These are phyloP conservation scores for Passer montanus DNA, from an alignment of 2,113 vertebrate genomes.

Conservation along the genomic window DNA sequence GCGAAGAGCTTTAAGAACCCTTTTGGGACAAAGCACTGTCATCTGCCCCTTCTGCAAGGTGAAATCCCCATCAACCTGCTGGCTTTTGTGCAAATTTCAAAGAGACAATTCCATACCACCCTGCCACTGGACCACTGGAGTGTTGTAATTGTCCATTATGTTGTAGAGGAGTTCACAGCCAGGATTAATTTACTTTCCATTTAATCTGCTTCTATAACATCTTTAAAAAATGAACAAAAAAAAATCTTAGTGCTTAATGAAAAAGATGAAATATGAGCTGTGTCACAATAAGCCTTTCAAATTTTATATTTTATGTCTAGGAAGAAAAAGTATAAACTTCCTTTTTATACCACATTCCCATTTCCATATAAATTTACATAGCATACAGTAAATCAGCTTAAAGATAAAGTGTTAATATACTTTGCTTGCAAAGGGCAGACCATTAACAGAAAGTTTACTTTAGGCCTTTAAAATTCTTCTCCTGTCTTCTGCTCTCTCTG, in stretches of 20 bases:
- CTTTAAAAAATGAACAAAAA: not conserved
- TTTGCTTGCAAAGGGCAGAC: constrained; percentile 34
- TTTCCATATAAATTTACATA: not conserved
- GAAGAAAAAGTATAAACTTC: not conserved
- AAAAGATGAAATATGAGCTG: not conserved
- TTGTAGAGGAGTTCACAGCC: not conserved
- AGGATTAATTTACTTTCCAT: not conserved
- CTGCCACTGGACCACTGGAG: not conserved
- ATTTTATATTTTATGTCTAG: not conserved
- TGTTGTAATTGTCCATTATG: not conserved
- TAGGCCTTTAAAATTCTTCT: constrained; percentile 65
- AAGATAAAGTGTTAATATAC: constrained; percentile 23
- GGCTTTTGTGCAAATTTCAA: not conserved
- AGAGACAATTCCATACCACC: not conserved
- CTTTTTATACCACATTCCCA: not conserved
- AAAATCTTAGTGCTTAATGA: not conserved
- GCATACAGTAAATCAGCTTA: constrained; percentile 11
- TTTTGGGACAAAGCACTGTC: not conserved
- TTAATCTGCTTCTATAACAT: not conserved
- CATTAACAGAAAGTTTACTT: constrained; percentile 67
- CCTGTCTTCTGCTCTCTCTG: constrained; percentile 8
- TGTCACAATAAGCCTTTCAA: not conserved
- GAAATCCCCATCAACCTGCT: not conserved
- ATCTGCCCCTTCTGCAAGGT: not conserved
- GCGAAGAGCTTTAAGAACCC: not conserved